A percentile compares a stretch with the other conserved stretches of the same genome.
Evolutionary conservation across 1,140 invertebrate genomes (phyloP).

Genomic region (Philotrypesis tridentata): DNA sequence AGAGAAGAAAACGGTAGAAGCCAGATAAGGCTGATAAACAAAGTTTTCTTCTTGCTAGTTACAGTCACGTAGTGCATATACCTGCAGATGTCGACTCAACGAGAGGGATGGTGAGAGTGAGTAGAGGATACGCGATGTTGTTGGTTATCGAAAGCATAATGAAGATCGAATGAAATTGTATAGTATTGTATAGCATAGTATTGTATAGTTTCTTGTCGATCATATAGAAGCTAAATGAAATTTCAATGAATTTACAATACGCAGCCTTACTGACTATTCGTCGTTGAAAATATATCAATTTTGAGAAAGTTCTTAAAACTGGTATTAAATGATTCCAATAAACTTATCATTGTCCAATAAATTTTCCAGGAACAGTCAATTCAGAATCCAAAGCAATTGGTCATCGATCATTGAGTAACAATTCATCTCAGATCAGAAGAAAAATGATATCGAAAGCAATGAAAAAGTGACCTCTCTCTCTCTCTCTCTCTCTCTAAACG

Average conservation of each 20-base stretch:
- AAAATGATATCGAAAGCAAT: not conserved
- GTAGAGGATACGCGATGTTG: not conserved
- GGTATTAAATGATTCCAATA: too few relatives aligned
- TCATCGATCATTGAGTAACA: not conserved
- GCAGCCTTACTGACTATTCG: not conserved
- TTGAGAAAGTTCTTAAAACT: too few relatives aligned
- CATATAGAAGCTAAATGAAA: not conserved
- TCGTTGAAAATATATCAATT: too few relatives aligned
- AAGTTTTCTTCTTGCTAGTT: slow-evolving; percentile 52
- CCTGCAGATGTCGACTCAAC: slow-evolving; percentile 20
- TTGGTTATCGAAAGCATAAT: slow-evolving; percentile 43
- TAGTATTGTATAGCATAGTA: slow-evolving; percentile 5
- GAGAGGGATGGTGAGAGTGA: not conserved
- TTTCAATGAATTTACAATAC: too few relatives aligned
- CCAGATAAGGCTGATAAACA: slow-evolving; percentile 59
- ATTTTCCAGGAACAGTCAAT: too few relatives aligned
- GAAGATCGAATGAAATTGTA: slow-evolving; percentile 47
- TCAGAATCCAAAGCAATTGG: slow-evolving; percentile 36
- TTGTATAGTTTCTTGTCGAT: too few relatives aligned
- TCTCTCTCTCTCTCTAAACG: not conserved
- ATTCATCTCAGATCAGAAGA: not conserved
- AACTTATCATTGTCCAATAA: too few relatives aligned
- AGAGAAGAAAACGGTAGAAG: slow-evolving; percentile 51
- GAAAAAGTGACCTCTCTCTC: not conserved
- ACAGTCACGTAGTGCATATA: slow-evolving; percentile 26